These are phyloP conservation scores for Channallabes apus DNA, from an alignment of 2,797 vertebrate genomes.

Conservation along the genomic window DNA sequence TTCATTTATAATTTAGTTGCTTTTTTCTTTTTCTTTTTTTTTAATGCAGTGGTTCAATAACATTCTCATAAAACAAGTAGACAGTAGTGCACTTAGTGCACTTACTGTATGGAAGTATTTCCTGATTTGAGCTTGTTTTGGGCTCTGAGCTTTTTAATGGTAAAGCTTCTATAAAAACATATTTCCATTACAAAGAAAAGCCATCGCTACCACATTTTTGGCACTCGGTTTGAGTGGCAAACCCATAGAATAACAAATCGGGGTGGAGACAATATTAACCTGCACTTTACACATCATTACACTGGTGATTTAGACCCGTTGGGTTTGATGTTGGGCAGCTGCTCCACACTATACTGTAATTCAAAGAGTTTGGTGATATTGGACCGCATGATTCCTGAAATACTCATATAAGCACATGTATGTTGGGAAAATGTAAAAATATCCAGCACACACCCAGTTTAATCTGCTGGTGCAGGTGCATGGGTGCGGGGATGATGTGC, in stretches of 20 bases:
- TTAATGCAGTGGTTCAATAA: background rate
- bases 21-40: background rate
- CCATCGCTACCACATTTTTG: constrained; percentile 37
- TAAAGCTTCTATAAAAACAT: constrained; percentile 45
- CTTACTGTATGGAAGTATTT: constrained; percentile 13
- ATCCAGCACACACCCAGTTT: background rate
- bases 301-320: constrained; percentile 49
- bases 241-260: constrained; percentile 50
- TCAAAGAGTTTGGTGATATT: constrained; percentile 63
- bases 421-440: background rate
- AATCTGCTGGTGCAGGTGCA: constrained; percentile 15
- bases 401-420: background rate
- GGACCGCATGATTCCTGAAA: constrained; percentile 36
- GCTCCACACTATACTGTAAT: constrained; percentile 65
- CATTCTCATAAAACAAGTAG: background rate
- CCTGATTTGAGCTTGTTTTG: background rate
- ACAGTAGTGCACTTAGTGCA: background rate
- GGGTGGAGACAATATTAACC: constrained; percentile 68
- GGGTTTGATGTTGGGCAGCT: constrained; percentile 66
- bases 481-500: background rate
- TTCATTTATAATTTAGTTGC: background rate
- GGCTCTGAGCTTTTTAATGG: constrained; percentile 8
- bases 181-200: constrained; percentile 40
- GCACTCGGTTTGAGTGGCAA: constrained; percentile 21
- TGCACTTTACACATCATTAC: constrained; percentile 68